These are phyloP conservation scores for Phyto melanocephala DNA, from an alignment of 2,888 invertebrate species.

Conservation along the genomic window DNA sequence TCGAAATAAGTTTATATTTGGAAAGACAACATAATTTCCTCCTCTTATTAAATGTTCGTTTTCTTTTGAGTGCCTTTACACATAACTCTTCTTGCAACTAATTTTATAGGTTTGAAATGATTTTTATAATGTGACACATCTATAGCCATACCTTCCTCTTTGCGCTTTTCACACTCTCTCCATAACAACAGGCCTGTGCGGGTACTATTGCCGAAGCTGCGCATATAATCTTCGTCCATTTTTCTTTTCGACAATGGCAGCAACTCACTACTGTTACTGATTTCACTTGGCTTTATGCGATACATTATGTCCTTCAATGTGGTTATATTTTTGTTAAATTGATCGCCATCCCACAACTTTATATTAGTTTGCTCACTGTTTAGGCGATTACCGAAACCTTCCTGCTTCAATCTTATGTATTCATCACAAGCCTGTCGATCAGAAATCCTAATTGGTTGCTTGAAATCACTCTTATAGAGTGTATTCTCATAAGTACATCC, in stretches of 20 bases:
- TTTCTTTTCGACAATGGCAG: neutral
- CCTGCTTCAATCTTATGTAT: slow-evolving; percentile 38
- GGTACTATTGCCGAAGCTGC: slow-evolving; percentile 66
- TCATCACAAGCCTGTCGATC: neutral
- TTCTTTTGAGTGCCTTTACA: slow-evolving; percentile 3
- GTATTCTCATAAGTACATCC: slow-evolving; percentile 18
- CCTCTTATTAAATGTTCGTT: slow-evolving; percentile 13
- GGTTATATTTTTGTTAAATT: slow-evolving; percentile 66
- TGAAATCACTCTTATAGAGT: slow-evolving; percentile 43
- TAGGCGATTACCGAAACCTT: slow-evolving; percentile 64
- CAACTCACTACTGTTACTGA: neutral
- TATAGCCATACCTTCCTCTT: slow-evolving; percentile 6
- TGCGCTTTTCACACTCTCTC: slow-evolving; percentile 37
- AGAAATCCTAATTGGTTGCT: neutral
- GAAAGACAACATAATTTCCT: too few species aligned
- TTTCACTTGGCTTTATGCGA: slow-evolving; percentile 55
- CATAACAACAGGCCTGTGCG: slow-evolving; percentile 61
- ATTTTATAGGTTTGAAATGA: slow-evolving; percentile 10
- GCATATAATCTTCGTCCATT: slow-evolving; percentile 52
- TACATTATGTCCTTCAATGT: slow-evolving; percentile 65
- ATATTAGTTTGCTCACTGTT: slow-evolving; percentile 58
- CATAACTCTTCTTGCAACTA: neutral
- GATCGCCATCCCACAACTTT: slow-evolving; percentile 62
- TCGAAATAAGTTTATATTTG: too few species aligned
- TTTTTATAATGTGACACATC: slow-evolving; percentile 63